Evolutionary conservation across 2,113 vertebrate genomes (phyloP).

Genomic region (Spermophilus dauricus): DNA sequence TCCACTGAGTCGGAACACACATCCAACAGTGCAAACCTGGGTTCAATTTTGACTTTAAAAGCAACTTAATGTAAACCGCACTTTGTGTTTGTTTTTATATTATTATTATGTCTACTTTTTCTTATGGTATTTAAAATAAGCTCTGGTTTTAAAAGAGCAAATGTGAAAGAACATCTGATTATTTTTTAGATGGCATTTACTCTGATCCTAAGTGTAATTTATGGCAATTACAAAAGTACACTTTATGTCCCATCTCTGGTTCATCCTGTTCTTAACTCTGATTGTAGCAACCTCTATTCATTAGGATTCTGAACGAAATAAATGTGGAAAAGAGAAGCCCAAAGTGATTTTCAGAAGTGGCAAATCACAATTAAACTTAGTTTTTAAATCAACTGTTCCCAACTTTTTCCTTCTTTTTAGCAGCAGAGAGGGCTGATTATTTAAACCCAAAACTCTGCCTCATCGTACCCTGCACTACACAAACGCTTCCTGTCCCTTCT

Average conservation of each 20-base stretch:
- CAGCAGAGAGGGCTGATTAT: background rate
- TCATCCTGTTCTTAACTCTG: background rate
- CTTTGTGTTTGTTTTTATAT: conserved; percentile 22
- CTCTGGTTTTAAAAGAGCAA: conserved; percentile 33
- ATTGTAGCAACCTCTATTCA: background rate
- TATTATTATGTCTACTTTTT: background rate
- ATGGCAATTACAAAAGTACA: background rate
- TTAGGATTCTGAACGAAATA: background rate
- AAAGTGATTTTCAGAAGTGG: conserved; percentile 4
- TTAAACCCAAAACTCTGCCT: background rate
- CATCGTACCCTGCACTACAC: rapidly evolving
- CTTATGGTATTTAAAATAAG: conserved; percentile 10
- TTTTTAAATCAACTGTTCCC: conserved; percentile 5
- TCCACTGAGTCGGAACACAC: conserved; percentile 25
- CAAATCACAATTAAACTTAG: background rate
- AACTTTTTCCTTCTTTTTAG: conserved; percentile 29
- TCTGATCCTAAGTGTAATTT: background rate
- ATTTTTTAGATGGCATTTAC: conserved; percentile 20
- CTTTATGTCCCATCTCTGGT: background rate
- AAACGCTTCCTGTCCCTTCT: background rate
- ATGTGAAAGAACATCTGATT: background rate
- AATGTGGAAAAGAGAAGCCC: background rate
- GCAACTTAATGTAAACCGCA: rapidly evolving
- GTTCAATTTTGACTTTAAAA: background rate
- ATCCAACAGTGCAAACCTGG: background rate